These are phyloP conservation scores for Troides aeacus DNA, from an alignment of 2,888 invertebrate genomes.

Conservation along the genomic window DNA sequence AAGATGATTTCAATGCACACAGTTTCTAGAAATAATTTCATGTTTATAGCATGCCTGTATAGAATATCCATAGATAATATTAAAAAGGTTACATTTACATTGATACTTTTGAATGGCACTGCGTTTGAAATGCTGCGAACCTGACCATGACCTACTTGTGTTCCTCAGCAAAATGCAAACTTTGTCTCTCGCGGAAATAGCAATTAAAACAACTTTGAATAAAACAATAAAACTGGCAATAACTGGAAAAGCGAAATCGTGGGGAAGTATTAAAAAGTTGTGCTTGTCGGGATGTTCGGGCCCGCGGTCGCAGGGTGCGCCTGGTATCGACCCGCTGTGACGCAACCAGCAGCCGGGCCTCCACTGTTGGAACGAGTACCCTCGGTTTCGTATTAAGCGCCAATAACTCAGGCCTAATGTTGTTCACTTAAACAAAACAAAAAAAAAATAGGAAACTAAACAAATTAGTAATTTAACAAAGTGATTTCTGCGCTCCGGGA, in stretches of 20 bases:
- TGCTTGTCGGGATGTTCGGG: constrained; percentile 41
- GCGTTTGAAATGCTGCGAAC: neutral
- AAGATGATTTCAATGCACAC: too few species aligned
- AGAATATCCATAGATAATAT: neutral
- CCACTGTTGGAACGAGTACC: constrained; percentile 8
- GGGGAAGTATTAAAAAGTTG: constrained; percentile 53
- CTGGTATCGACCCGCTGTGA: constrained; percentile 59
- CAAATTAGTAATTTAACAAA: constrained; percentile 1
- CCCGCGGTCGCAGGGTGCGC: constrained; percentile 48
- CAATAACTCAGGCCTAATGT: constrained; percentile 20
- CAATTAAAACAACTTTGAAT: constrained; percentile 16
- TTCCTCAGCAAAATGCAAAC: neutral
- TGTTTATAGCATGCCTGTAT: neutral
- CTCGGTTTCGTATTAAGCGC: constrained; percentile 3
- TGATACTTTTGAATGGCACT: neutral
- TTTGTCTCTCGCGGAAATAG: neutral
- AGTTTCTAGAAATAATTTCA: too few species aligned
- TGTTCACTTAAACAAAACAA: constrained; percentile 7
- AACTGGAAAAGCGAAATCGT: constrained; percentile 43
- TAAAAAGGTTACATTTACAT: neutral
- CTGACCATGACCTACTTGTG: neutral
- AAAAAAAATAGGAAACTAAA: constrained; percentile 17
- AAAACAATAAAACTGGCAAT: constrained; percentile 28
- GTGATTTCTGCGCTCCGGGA: neutral
- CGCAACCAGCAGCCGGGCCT: constrained; percentile 48